Percentiles rank a stretch among this genome's conserved stretches.
Conservation (phyloP, 1,140 invertebrate species). For the Apis laboriosa region DNA sequence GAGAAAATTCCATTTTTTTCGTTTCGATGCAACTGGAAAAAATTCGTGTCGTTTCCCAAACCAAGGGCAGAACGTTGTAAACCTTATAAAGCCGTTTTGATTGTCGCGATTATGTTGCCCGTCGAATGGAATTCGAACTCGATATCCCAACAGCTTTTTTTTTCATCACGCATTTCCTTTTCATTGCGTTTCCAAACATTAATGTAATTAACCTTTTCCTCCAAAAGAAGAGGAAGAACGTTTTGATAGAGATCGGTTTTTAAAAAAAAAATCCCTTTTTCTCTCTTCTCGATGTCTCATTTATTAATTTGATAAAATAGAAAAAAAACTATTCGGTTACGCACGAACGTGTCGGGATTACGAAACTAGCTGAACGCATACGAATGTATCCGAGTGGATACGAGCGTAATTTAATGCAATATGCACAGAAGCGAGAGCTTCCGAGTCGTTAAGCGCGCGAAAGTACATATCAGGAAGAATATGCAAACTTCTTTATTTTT, state of each 20-base stretch:
- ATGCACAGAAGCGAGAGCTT: no score
- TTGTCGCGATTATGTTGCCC: slow-evolving; percentile 24
- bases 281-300: background rate
- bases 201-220: background rate
- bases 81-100: slow-evolving; percentile 24
- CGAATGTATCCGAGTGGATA: no score
- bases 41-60: background rate
- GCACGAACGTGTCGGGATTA: no score
- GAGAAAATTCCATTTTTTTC: background rate
- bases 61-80: slow-evolving; percentile 12
- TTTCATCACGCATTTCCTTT: background rate
- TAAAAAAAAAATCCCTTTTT: background rate
- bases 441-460: background rate
- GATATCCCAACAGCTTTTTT: background rate
- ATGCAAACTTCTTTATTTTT: background rate
- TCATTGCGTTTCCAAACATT: background rate
- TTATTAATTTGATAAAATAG: background rate
- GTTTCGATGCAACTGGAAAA: background rate
- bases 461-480: no score
- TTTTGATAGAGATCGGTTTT: no score
- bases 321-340: no score
- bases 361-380: no score
- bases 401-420: no score
- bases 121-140: background rate
- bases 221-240: background rate